Evolutionary conservation across 2,797 vertebrate genomes (phyloP), one percentile per base, ranked within the genome.

Genomic region (Tympanoctomys barrerae): DNA sequence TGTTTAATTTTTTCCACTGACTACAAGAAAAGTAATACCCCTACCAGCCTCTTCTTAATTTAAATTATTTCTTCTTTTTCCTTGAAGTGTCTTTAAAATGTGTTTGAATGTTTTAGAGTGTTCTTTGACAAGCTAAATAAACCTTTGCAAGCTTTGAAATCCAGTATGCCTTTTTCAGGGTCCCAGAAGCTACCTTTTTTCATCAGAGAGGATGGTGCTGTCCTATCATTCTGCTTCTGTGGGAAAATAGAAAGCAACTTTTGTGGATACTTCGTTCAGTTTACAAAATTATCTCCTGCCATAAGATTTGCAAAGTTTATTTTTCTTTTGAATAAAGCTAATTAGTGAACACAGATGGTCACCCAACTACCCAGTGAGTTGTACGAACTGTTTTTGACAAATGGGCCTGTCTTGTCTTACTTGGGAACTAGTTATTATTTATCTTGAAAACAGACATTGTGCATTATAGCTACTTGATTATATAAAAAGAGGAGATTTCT

Each of bases 361-460:
- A 86, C 18, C 24, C 61, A 59, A 68, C 10, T 84, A n/a, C 22
- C 4, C 42, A 66, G 75, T 70, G 64, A 85, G 24, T 57, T 87
- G 21, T 22, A 52, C 78, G 33, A 90, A 68, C 4, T 46, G 0
- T 19, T 2, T 14, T 12, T 64, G 49, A 87, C 22, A 87, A 87
- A 66, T 39, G 1, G 42, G 59, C 36, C 42, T 90, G 3, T 54
- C 26, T 54, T 57, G 8, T 94, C 46, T 90, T 88, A 46, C 70
- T 68, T 59, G 21, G 94, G 28, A 28, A 90, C 75, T 59, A 70
- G 77, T 22, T 88, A 78, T 59, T 93, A 68, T 87, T 96, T 91
- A 80, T 87, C 80, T 64, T 92, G 73, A 91, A 94, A 92, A 88
- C 7, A 18, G 77, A 49, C 42, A 5, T 84, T 73, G 68, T 68